Evolutionary conservation across 2,888 invertebrate species (phyloP), one percentile per base, ranked within the genome.

Genomic region (Hyposoter dolosus): DNA sequence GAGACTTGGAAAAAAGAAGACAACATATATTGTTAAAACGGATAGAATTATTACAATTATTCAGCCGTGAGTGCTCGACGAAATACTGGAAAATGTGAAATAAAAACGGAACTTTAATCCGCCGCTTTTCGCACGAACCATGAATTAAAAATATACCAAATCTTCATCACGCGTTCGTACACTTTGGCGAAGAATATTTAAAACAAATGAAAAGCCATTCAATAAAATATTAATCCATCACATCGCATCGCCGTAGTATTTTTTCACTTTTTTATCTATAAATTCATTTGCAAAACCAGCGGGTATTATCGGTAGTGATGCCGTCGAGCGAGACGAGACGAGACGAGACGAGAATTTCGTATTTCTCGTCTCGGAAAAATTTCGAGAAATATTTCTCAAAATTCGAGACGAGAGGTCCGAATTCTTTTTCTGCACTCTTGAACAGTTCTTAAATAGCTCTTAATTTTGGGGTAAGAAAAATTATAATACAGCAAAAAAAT

Each of bases 21-120:
- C 53, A 77, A 35, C 28, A 66, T 12, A 66, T 12, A 35, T 17
- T 40, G 35, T 35, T 40, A 40, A 66, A 66, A 40, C n/a, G 50
- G 15, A 75, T 10, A 35, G 74, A 74, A 82, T 82, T 84, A 82
- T 71, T 82, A 82, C 74, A 77, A 81, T 84, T 82, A 74, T 84
- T 84, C 81, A 6, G 66, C 68, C 72, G 77, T 72, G 72, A 40
- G 77, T 84, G 76, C 81, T 84, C 35, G 35, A 35, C 72, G 84
- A 81, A 81, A 43, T 45, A 66, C 77, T 60, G 81, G 71, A 71
- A 81, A 84, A 84, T 81, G 28, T 28, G 56, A 71, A 56, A 81
- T 84, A 50, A 77, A 77, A 84, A 68, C 77, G 66, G 66, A 47
- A 66, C 23, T 82, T 82, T 71, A 71, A 82, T 76, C 53, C 69